Evolutionary conservation across 2,113 vertebrate species (phyloP).

Genomic region (Phodopus roborovskii): DNA sequence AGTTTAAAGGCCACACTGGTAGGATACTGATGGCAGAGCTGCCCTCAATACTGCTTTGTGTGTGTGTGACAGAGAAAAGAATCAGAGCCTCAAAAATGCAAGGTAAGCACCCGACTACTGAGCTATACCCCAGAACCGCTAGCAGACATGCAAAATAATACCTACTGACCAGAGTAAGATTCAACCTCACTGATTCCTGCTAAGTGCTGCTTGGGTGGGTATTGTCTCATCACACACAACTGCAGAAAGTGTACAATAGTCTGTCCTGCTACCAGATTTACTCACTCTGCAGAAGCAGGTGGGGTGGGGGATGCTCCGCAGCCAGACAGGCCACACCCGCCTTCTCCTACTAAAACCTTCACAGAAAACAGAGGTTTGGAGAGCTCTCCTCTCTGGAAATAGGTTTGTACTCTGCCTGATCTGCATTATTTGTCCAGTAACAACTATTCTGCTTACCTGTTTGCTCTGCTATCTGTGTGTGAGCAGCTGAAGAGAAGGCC

Average conservation of each 20-base stretch:
- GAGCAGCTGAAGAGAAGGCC: neutral
- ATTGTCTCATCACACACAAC: neutral
- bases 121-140: neutral
- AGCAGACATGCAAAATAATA: neutral
- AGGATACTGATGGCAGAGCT: neutral
- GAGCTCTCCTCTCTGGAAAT: neutral
- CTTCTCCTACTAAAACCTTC: neutral
- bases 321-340: neutral
- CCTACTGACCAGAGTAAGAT: neutral
- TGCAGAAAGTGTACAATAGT: neutral
- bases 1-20: neutral
- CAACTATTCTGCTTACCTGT: neutral
- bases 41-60: neutral
- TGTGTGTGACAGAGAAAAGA: neutral
- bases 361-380: neutral
- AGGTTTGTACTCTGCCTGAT: neutral
- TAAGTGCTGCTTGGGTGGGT: neutral
- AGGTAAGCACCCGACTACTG: neutral
- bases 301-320: too few species aligned
- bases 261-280: neutral
- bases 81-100: neutral
- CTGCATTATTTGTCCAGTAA: neutral
- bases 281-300: neutral
- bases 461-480: neutral
- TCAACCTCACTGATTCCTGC: neutral